Evolutionary conservation across 2,113 vertebrate genomes (phyloP).

Genomic region (Bagarius yarrelli): DNA sequence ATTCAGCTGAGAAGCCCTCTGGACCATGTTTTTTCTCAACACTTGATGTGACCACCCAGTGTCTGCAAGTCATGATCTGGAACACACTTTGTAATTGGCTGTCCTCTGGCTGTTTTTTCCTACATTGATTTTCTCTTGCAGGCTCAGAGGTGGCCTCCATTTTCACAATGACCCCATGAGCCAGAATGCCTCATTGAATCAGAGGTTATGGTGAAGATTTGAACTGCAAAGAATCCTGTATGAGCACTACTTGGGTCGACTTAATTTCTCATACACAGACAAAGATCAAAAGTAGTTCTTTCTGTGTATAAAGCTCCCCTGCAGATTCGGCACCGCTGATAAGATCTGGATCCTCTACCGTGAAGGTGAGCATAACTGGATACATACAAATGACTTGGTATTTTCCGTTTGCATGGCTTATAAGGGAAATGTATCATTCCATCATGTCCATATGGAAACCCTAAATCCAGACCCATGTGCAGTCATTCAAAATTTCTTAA

Average conservation of each 20-base stretch:
- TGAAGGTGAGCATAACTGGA: constrained; percentile 49
- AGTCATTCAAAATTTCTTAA: constrained; percentile 35
- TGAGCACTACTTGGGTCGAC: neutral
- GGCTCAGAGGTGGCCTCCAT: constrained; percentile 42
- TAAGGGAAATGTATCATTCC: constrained; percentile 25
- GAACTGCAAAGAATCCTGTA: constrained; percentile 21
- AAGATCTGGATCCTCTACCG: constrained; percentile 28
- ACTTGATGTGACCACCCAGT: constrained; percentile 47
- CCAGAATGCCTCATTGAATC: constrained; percentile 48
- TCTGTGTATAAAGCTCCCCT: constrained; percentile 22
- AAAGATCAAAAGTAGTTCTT: constrained; percentile 33
- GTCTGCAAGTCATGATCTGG: constrained; percentile 42
- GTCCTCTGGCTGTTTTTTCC: constrained; percentile 33
- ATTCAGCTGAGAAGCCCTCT: constrained; percentile 4
- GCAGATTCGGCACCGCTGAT: constrained; percentile 25
- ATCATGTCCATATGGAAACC: constrained; percentile 13
- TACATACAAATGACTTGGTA: constrained; percentile 8
- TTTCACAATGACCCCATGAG: constrained; percentile 32
- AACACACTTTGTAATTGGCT: constrained; percentile 49
- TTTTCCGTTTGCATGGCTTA: constrained; percentile 45
- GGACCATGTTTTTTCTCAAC: constrained; percentile 29
- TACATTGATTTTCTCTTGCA: constrained; percentile 20
- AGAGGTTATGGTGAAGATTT: constrained; percentile 21
- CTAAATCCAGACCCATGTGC: constrained; percentile 27
- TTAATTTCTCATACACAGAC: neutral